Evolutionary conservation across 2,888 invertebrate genomes (phyloP).

Genomic region (Hylaea fasciaria): DNA sequence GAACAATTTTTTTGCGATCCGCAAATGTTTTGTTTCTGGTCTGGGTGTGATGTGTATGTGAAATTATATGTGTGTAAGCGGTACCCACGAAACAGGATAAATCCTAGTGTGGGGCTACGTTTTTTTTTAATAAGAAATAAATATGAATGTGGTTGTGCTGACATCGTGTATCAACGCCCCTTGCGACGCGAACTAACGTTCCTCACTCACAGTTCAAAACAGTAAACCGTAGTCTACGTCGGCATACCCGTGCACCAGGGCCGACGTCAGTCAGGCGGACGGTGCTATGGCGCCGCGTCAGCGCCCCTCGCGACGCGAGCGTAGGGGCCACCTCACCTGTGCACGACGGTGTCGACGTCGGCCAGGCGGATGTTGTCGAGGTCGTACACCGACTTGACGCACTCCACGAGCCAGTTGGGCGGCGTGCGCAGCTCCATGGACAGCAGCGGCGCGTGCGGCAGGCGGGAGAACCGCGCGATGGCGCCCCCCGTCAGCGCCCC

Average conservation of each 20-base stretch:
- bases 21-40: too few relatives aligned
- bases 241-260: slow-evolving; percentile 89
- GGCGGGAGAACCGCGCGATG: slow-evolving; percentile 92
- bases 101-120: too few relatives aligned
- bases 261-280: slow-evolving; percentile 96
- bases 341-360: slow-evolving; percentile 94
- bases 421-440: slow-evolving; percentile 92
- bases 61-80: too few relatives aligned
- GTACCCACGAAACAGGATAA: too few relatives aligned
- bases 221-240: too few relatives aligned
- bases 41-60: too few relatives aligned
- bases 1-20: too few relatives aligned
- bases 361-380: slow-evolving; percentile 98
- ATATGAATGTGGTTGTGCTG: too few relatives aligned
- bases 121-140: too few relatives aligned
- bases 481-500: slow-evolving; percentile 91
- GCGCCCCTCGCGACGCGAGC: not conserved
- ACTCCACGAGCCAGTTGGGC: slow-evolving; percentile 98
- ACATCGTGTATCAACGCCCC: too few relatives aligned
- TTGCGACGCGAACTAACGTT: too few relatives aligned
- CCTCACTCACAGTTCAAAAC: too few relatives aligned
- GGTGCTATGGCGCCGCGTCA: not conserved
- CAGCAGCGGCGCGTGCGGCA: slow-evolving; percentile 96
- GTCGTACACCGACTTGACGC: slow-evolving; percentile 96
- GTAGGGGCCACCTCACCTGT: slow-evolving; percentile 83